Conservation (phyloP, 64 coral and sea anemone species). For the Montipora efflorescens region DNA sequence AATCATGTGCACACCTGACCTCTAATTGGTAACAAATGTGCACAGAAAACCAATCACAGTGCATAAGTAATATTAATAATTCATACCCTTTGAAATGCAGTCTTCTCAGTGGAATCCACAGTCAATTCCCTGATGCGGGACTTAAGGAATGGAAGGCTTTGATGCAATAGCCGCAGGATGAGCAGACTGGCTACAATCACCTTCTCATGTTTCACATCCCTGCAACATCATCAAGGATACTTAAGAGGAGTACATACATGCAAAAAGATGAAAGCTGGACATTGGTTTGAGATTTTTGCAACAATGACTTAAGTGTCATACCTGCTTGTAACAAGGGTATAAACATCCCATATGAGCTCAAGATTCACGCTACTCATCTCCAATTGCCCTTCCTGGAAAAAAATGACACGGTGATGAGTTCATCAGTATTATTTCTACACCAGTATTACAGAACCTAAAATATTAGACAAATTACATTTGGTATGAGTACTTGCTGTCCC, state of each 20-base stretch:
- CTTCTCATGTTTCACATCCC: conserved; percentile 62
- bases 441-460: too few relatives aligned
- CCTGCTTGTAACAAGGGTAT: conserved; percentile 84
- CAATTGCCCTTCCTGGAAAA: conserved; percentile 81
- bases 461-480: too few relatives aligned
- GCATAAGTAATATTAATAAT: neutral
- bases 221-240: neutral
- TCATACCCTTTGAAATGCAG: conserved; percentile 43
- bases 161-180: conserved; percentile 75
- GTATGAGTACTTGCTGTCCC: too few relatives aligned
- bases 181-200: conserved; percentile 72
- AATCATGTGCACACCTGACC: too few relatives aligned
- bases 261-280: neutral
- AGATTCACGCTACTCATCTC: conserved; percentile 89
- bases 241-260: neutral
- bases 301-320: neutral
- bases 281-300: neutral
- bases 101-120: conserved; percentile 1
- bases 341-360: conserved; percentile 95
- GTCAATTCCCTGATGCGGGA: conserved; percentile 37
- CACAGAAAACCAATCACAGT: neutral
- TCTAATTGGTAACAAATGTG: too few relatives aligned
- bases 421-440: too few relatives aligned
- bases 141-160: conserved; percentile 81
- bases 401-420: too few relatives aligned